phyloP scores from a whole-genome alignment of 2,888 invertebrate species.

The Phragmatobia fuliginosa region DNA sequence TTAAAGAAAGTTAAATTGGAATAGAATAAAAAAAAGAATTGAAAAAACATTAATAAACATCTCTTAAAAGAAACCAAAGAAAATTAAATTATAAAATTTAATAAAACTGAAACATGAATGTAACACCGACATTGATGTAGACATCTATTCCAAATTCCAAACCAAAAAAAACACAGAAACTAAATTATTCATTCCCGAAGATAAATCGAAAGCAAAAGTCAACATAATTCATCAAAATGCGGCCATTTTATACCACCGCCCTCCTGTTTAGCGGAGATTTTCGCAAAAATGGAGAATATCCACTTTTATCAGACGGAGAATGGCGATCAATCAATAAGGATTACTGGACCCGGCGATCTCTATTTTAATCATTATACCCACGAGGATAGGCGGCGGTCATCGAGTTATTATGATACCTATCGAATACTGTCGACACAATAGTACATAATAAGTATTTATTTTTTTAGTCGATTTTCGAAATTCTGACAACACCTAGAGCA shows the following conservation, averaged over 20 bases:
- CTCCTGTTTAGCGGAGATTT: conserved; percentile 58
- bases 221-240: conserved; percentile 50
- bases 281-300: conserved; percentile 71
- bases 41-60: too few species aligned
- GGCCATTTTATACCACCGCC: conserved; percentile 53
- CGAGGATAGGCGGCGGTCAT: conserved; percentile 48
- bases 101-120: too few species aligned
- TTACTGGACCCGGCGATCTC: conserved; percentile 65
- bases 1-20: too few species aligned
- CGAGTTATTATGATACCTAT: conserved; percentile 29
- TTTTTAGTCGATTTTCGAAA: too few species aligned
- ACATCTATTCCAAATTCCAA: neutral
- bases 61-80: too few species aligned
- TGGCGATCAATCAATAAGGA: conserved; percentile 80
- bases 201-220: conserved; percentile 30
- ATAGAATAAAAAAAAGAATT: too few species aligned
- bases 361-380: conserved; percentile 76
- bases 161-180: neutral
- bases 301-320: conserved; percentile 63
- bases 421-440: neutral
- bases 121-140: neutral
- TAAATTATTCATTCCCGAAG: conserved; percentile 28
- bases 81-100: too few species aligned
- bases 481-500: too few species aligned
- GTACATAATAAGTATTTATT: too few species aligned